Percentiles rank a stretch among this genome's conserved stretches.
These are phyloP conservation scores for Taenioides sp. DNA, from an alignment of 2,797 vertebrate species.

Conservation along the genomic window DNA sequence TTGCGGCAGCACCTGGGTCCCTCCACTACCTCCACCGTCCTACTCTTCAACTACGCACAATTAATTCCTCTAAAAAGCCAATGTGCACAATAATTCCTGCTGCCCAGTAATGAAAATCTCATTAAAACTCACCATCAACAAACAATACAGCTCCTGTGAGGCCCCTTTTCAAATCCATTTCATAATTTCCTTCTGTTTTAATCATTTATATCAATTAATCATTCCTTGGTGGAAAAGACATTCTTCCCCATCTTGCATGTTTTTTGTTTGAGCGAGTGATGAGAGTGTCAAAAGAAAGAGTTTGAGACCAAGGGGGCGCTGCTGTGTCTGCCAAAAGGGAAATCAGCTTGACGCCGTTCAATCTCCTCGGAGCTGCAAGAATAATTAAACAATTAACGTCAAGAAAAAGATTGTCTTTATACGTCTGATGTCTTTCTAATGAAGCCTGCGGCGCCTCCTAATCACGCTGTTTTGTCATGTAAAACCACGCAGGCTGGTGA, in stretches of 20 bases:
- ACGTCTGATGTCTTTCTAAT: conserved; percentile 89
- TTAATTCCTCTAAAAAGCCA: conserved; percentile 85
- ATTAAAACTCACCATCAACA: conserved; percentile 95
- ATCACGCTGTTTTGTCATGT: conserved; percentile 78
- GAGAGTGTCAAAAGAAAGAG: conserved; percentile 81
- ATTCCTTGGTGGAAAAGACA: conserved; percentile 95
- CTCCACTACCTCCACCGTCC: conserved; percentile 17
- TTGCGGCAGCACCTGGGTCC: conserved; percentile 55
- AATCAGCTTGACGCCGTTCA: conserved; percentile 86
- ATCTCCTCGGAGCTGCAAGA: conserved; percentile 83
- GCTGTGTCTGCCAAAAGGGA: conserved; percentile 88
- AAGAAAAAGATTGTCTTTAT: conserved; percentile 89
- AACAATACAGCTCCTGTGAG: conserved; percentile 97
- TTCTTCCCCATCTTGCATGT: conserved; percentile 88
- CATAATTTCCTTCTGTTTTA: conserved; percentile 95
- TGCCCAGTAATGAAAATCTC: conserved; percentile 98
- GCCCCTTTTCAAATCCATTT: conserved; percentile 94
- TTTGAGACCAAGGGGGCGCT: conserved; percentile 87
- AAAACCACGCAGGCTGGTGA: conserved; percentile 69
- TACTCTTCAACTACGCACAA: conserved; percentile 77
- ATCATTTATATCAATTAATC: conserved; percentile 99
- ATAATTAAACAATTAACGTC: conserved; percentile 97
- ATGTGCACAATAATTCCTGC: conserved; percentile 88
- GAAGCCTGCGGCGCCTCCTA: conserved; percentile 71
- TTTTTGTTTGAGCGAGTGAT: conserved; percentile 75